A percentile compares a stretch with the other conserved stretches of the same genome.
These are phyloP conservation scores for Pelmatolapia mariae DNA, from an alignment of 2,113 vertebrate genomes.

Conservation along the genomic window DNA sequence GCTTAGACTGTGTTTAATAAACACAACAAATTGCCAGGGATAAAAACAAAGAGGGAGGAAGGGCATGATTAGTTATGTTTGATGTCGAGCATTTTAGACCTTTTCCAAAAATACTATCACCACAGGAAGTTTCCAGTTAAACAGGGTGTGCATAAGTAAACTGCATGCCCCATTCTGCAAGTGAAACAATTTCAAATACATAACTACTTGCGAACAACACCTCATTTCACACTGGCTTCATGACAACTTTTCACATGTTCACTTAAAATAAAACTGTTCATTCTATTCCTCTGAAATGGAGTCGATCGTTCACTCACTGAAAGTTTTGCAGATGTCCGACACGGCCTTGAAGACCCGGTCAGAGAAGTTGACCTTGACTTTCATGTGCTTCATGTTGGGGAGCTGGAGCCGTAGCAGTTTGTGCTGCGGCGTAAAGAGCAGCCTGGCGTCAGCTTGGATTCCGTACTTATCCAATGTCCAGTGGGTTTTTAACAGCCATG, in stretches of 20 bases:
- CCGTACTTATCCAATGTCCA: conserved; percentile 99
- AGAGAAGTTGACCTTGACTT: conserved; percentile 99
- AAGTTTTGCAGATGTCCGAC: conserved; percentile 98
- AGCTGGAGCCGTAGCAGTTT: conserved; percentile 95
- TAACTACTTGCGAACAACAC: not conserved
- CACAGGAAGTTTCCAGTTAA: not conserved
- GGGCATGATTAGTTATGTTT: not conserved
- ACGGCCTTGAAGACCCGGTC: conserved; percentile 98
- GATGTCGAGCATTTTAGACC: not conserved
- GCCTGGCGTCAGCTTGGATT: conserved; percentile 92
- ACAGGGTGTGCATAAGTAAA: not conserved
- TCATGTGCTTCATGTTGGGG: conserved; percentile 99
- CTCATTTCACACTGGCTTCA: not conserved
- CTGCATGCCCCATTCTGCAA: not conserved
- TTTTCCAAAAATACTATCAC: conserved; percentile 3
- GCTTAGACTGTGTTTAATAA: conserved; percentile 47
- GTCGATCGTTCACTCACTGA: conserved; percentile 83
- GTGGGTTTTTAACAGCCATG: conserved; percentile 97
- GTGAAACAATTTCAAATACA: not conserved
- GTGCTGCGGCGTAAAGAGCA: conserved; percentile 97
- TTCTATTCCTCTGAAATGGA: not conserved
- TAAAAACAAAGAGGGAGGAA: conserved; percentile 22
- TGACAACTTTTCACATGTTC: not conserved
- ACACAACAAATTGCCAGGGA: conserved; percentile 31
- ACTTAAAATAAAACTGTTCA: not conserved